Evolutionary conservation across 2,113 vertebrate species (phyloP), one percentile per base, ranked within the genome.

Genomic region (Nannospalax galili): DNA sequence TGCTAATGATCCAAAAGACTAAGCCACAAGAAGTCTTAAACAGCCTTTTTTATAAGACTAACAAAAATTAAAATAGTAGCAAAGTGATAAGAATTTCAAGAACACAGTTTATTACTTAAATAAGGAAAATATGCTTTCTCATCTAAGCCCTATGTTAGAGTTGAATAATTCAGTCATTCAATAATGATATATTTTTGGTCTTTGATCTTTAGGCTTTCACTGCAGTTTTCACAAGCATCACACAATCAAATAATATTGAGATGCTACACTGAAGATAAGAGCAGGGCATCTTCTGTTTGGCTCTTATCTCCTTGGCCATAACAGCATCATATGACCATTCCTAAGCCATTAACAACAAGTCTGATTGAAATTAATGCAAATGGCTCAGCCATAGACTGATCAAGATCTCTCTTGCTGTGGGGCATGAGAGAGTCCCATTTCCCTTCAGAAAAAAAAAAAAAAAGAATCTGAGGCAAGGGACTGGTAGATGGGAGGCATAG

Each of bases 41-140:
- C 19, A 93, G 67, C 70, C 42, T 28, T 87, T 37, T 84, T 94
- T 84, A 95, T 70, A 80, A 77, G 42, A 70, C 52, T 95, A 89
- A 67, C 22, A 78, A 90, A 92, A 94, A 96, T 65, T 70, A 90
- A 94, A 93, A 93, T 88, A 62, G 89, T 77, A 3, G 42, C n/a
- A 64, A 95, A 30, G 5, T 77, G 32, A 64, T 60, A 56, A 40
- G 26, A 89, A 45, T 91, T 81, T 82, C 12, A n/a, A 90, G 96
- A 94, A 92, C 96, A 35, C 35, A 69, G 92, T 40, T 72, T 79
- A 77, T 65, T 92, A 5, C n/a, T 17, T 84, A 84, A 70, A 69
- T n/a, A 80, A 82, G 28, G 40, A 87, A 95, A 92, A 91, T 30
- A 7, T 35, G 58, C 75, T 78, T 28, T 84, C 35, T 94, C 60